Percentiles rank a stretch among this genome's conserved stretches.
Conservation (phyloP, 2,797 vertebrate species). For the Ctenochaetus hawaiiensis region DNA sequence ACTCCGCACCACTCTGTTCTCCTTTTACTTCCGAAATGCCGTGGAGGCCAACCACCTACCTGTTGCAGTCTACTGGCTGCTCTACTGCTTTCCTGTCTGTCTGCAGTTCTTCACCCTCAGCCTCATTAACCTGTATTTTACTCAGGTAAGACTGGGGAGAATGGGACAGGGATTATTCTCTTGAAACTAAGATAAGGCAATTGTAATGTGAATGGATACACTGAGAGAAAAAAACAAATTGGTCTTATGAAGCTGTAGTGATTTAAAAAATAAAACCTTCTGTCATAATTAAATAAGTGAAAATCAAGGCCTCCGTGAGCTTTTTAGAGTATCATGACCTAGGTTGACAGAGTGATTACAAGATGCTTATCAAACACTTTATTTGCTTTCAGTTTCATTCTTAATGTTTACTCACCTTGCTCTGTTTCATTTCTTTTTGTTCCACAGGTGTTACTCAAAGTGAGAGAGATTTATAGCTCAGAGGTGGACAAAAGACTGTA, state of each 20-base stretch:
- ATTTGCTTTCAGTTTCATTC: slow-evolving; percentile 21
- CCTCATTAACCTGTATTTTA: slow-evolving; percentile 93
- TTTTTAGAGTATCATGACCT: background rate
- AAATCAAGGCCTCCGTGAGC: too few species aligned
- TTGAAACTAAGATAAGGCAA: background rate
- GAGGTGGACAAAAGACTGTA: slow-evolving; percentile 86
- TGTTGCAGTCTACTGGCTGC: slow-evolving; percentile 88
- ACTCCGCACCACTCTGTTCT: slow-evolving; percentile 91
- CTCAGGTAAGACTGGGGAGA: slow-evolving; percentile 84
- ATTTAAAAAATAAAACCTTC: too few species aligned
- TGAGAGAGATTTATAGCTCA: slow-evolving; percentile 81
- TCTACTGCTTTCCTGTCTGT: slow-evolving; percentile 93
- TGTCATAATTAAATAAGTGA: too few species aligned
- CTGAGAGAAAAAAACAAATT: background rate
- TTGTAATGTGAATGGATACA: background rate
- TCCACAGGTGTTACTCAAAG: slow-evolving; percentile 89
- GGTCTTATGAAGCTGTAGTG: background rate
- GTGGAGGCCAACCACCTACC: slow-evolving; percentile 89
- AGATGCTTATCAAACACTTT: background rate
- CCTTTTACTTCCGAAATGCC: slow-evolving; percentile 90
- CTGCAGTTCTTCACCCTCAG: slow-evolving; percentile 94
- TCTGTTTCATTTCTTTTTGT: background rate
- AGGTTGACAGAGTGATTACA: background rate
- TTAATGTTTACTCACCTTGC: background rate
- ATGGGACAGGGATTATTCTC: background rate